phyloP scores from a whole-genome alignment of 1,140 invertebrate genomes.

The Apis mellifera region Amel_HAv3.1 CM009931.2:21509501-21510000 shows the following conservation, averaged over 20 bases:
- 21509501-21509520: slow-evolving; percentile 35
- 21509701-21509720: background rate
- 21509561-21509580: too few species aligned
- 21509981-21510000: background rate
- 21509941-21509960: slow-evolving; percentile 51
- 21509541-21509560: too few species aligned
- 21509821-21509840: background rate
- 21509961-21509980: slow-evolving; percentile 9
- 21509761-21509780: background rate
- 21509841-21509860: slow-evolving; percentile 21
- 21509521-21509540: slow-evolving; percentile 36
- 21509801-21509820: background rate
- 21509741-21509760: background rate
- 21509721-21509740: background rate
- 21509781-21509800: background rate
- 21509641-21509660: too few species aligned
- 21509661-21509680: too few species aligned
- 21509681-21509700: background rate
- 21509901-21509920: background rate
- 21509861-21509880: slow-evolving; percentile 48
- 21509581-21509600: too few species aligned
- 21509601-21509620: too few species aligned
- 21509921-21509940: background rate
- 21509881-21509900: slow-evolving; percentile 1
- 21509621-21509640: too few species aligned